A percentile compares a stretch with the other conserved stretches of the same genome.
phyloP scores from a whole-genome alignment of 2,888 invertebrate genomes.

The Tryphoninae sp. region DNA sequence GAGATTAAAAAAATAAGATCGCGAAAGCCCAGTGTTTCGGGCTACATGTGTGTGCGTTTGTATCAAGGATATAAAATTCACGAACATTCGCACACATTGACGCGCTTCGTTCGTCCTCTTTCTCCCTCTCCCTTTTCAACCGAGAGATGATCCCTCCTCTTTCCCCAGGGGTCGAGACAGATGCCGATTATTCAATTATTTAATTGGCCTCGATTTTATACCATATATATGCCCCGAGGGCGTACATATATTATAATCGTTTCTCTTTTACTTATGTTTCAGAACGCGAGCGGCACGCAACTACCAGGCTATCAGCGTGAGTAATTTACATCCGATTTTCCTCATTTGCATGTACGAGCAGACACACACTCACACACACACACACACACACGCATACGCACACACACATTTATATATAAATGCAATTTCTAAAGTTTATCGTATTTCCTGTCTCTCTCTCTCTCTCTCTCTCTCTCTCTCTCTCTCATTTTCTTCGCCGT shows the following conservation, averaged over 20 bases:
- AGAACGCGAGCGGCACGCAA: slow-evolving; percentile 82
- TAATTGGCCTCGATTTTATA: slow-evolving; percentile 58
- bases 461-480: neutral
- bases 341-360: slow-evolving; percentile 5
- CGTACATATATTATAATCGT: slow-evolving; percentile 58
- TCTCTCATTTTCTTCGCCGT: neutral
- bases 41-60: neutral
- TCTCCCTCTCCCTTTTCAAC: neutral
- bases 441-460: neutral
- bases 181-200: slow-evolving; percentile 61
- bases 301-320: slow-evolving; percentile 82
- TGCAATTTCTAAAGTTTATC: neutral
- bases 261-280: slow-evolving; percentile 80
- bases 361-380: neutral
- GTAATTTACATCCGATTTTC: slow-evolving; percentile 74
- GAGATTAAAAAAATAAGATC: slow-evolving; percentile 39
- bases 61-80: slow-evolving; percentile 43
- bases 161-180: slow-evolving; percentile 37
- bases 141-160: slow-evolving; percentile 33
- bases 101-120: neutral
- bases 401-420: neutral
- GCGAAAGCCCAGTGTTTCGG: slow-evolving; percentile 22
- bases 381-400: neutral
- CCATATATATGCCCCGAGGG: slow-evolving; percentile 34
- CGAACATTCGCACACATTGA: slow-evolving; percentile 20